Evolutionary conservation across 1,140 invertebrate genomes (phyloP).

Genomic region (Drosophila fuyamai): DNA sequence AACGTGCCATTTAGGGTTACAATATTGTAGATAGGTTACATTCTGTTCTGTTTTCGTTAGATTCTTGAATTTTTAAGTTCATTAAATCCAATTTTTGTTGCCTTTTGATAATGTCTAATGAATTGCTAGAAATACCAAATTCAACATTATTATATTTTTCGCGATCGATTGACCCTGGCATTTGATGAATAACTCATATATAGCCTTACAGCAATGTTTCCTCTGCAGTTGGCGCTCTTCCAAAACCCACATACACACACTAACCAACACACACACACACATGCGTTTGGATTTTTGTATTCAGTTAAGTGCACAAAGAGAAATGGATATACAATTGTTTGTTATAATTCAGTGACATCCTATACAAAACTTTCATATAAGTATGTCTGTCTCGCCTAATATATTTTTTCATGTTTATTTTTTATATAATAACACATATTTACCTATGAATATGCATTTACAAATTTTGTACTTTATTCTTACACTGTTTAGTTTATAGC

Average conservation of each 20-base stretch:
- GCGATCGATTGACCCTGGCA: not conserved
- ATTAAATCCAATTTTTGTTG: not conserved
- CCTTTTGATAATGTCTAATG: not conserved
- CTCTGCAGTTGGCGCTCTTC: conserved; percentile 57
- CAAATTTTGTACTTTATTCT: conserved; percentile 25
- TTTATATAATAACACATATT: conserved; percentile 11
- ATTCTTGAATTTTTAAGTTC: not conserved
- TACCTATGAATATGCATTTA: conserved; percentile 33
- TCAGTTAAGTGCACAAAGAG: conserved; percentile 16
- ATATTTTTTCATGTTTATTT: conserved; percentile 18
- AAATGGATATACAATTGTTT: conserved; percentile 19
- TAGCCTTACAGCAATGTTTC: conserved; percentile 25
- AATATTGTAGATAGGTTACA: not conserved
- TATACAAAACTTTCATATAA: conserved; percentile 10
- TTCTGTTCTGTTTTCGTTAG: not conserved
- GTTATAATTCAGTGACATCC: conserved; percentile 17
- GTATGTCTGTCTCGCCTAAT: conserved; percentile 15
- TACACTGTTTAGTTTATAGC: conserved; percentile 54
- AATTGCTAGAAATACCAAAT: too few species aligned
- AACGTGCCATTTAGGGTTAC: not conserved
- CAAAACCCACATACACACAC: conserved; percentile 35
- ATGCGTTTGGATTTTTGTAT: conserved; percentile 31
- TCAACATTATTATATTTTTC: not conserved
- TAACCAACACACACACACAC: conserved; percentile 20
- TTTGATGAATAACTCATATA: not conserved